Evolutionary conservation across 2,888 invertebrate genomes (phyloP).

Genomic region (Hipparchia semele): DNA sequence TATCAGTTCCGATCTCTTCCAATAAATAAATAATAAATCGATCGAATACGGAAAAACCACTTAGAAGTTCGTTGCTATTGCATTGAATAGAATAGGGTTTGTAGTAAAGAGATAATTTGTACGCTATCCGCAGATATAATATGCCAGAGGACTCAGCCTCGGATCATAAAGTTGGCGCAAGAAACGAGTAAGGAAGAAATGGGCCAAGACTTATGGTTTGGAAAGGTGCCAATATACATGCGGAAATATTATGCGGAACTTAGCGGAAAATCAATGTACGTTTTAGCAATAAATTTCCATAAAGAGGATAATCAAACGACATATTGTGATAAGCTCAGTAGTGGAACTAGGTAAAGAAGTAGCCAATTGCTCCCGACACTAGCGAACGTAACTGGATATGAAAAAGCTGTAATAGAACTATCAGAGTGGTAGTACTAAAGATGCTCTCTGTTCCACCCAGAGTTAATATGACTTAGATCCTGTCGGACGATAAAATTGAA

Average conservation of each 20-base stretch:
- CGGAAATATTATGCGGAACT: constrained; percentile 9
- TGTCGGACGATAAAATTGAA: no score
- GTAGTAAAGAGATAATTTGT: constrained; percentile 14
- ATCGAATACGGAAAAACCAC: constrained; percentile 6
- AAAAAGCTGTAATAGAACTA: no score
- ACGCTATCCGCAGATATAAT: background rate
- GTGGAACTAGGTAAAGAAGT: background rate
- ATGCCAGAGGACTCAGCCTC: constrained; percentile 19
- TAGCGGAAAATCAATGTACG: background rate
- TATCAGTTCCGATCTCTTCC: background rate
- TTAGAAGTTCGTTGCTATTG: constrained; percentile 3
- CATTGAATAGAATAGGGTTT: background rate
- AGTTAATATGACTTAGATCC: no score
- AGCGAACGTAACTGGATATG: no score
- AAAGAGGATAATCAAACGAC: background rate
- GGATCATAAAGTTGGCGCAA: constrained; percentile 34
- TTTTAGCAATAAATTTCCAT: background rate
- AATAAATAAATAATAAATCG: constrained; percentile 8
- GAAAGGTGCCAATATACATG: constrained; percentile 30
- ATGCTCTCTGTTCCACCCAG: background rate
- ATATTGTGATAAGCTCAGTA: background rate
- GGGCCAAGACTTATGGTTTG: constrained; percentile 35
- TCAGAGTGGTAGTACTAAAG: no score
- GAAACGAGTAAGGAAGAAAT: constrained; percentile 28
- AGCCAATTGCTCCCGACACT: no score